Base-by-base conservation (phyloP, 2,797 vertebrate species). In the Sciurus carolinensis region DNA sequence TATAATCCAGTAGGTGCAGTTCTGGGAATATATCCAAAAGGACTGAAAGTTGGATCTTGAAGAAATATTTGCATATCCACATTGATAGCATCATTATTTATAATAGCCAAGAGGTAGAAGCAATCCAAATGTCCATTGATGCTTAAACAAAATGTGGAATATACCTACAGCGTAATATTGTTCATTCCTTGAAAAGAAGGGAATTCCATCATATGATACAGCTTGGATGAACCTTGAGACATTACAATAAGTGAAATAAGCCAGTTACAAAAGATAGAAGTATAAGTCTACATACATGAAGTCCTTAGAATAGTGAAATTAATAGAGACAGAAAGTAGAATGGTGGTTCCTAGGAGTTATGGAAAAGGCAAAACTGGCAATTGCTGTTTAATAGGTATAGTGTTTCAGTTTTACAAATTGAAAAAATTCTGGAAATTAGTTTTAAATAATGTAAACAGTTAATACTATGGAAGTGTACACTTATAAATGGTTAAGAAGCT, bases 201-300 rank as follows among this genome's bases (percentile, higher is more conserved):
- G 75, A 59, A 50, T 84, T 80, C 22, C 84, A 28, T 79, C 47
- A 92, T 4, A 20, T 66, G 33, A 30, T 50, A 82, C 17, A 85
- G 47, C 24, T 30, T 28, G 39, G 15, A 24, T 91, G 8, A 79
- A 86, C 7, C 18, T 44, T 87, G 59, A 50, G n/a, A 77, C 7
- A 81, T 44, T 59, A 73, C 36, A 64, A 33, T 86, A 89, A 77
- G 36, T 86, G 66, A 97, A 96, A 81, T 50, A 76, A 84, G 17
- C 7, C n/a, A 76, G 22, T 64, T n/a, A 79, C 28, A 72, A 87
- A 84, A 62, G 52, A 72, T 18, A 76, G 50, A 42, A 75, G 36
- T 26, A 83, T 64, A 36, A 30, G 47, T 79, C 39, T 75, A 26
- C 39, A 67, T 93, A 64, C 67, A 54, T n/a, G 44, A 64, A 11